Conservation (phyloP, 2,797 vertebrate species). For the Fistularia commersonii region DNA sequence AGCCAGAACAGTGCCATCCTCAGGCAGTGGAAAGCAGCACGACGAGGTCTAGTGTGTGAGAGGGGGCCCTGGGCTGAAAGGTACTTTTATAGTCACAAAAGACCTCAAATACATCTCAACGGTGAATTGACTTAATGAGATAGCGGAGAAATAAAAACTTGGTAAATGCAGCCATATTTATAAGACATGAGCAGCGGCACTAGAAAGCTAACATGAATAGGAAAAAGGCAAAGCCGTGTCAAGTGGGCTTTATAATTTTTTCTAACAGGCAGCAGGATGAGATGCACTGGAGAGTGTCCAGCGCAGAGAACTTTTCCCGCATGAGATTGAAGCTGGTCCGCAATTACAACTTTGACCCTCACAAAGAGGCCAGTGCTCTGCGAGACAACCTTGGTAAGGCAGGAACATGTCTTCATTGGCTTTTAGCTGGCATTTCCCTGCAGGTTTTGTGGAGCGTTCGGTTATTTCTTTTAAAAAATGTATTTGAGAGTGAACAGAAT, state of each 20-base stretch:
- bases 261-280: conserved; percentile 76
- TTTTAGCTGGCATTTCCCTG: background rate
- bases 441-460: background rate
- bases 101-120: background rate
- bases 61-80: conserved; percentile 93
- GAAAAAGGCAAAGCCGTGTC: background rate
- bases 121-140: background rate
- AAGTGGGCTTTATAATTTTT: conserved; percentile 12
- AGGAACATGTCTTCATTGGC: no score
- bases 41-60: conserved; percentile 85
- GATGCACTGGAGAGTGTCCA: conserved; percentile 89
- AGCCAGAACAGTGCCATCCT: conserved; percentile 81
- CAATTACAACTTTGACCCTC: conserved; percentile 87
- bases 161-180: no score
- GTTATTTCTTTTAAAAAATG: background rate
- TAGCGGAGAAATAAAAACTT: no score
- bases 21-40: conserved; percentile 88
- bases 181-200: no score
- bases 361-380: conserved; percentile 90
- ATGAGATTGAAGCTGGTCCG: conserved; percentile 94
- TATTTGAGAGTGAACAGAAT: no score
- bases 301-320: conserved; percentile 93
- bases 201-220: no score
- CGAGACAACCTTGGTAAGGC: conserved; percentile 92
- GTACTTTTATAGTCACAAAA: conserved; percentile 54